A percentile compares a stretch with the other conserved stretches of the same genome.
These are phyloP conservation scores for Pelosia muscerda DNA, from an alignment of 2,888 invertebrate species.

Conservation along the genomic window DNA sequence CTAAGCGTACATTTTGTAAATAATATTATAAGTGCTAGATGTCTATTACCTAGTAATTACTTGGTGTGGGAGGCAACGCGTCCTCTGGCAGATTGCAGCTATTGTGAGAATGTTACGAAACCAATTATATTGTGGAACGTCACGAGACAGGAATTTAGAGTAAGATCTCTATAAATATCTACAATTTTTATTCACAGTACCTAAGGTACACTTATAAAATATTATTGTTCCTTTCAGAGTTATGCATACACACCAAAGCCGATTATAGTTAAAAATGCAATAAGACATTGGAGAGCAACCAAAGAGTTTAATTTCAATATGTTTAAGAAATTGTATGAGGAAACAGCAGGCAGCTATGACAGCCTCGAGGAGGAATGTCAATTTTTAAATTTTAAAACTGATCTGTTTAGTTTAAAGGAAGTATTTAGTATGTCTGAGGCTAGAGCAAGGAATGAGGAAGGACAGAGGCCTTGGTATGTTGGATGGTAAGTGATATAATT, in stretches of 20 bases:
- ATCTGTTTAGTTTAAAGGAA: slow-evolving; percentile 91
- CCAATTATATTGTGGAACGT: slow-evolving; percentile 90
- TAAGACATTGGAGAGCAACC: slow-evolving; percentile 92
- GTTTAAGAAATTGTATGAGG: slow-evolving; percentile 90
- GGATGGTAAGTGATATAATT: slow-evolving; percentile 90
- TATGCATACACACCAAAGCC: slow-evolving; percentile 94
- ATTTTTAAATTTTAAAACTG: slow-evolving; percentile 94
- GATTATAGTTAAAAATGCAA: slow-evolving; percentile 92
- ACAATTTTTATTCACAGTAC: slow-evolving; percentile 9
- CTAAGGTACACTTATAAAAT: slow-evolving; percentile 13
- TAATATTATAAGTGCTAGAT: slow-evolving; percentile 88
- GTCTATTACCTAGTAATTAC: slow-evolving; percentile 94
- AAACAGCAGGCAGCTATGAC: slow-evolving; percentile 90
- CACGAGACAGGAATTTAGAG: slow-evolving; percentile 89
- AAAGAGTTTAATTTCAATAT: slow-evolving; percentile 89
- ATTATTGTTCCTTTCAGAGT: slow-evolving; percentile 61
- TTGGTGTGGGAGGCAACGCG: slow-evolving; percentile 95
- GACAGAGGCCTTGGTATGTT: slow-evolving; percentile 94
- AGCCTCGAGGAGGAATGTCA: slow-evolving; percentile 93
- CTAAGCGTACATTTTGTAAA: slow-evolving; percentile 62
- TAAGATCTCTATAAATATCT: slow-evolving; percentile 53
- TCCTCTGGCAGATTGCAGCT: slow-evolving; percentile 93
- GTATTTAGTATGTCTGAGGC: slow-evolving; percentile 91
- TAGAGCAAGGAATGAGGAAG: slow-evolving; percentile 88
- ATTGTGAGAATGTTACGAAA: slow-evolving; percentile 90